Conservation (phyloP, 1,140 invertebrate genomes). For the Lepidotrigona ventralis region DNA sequence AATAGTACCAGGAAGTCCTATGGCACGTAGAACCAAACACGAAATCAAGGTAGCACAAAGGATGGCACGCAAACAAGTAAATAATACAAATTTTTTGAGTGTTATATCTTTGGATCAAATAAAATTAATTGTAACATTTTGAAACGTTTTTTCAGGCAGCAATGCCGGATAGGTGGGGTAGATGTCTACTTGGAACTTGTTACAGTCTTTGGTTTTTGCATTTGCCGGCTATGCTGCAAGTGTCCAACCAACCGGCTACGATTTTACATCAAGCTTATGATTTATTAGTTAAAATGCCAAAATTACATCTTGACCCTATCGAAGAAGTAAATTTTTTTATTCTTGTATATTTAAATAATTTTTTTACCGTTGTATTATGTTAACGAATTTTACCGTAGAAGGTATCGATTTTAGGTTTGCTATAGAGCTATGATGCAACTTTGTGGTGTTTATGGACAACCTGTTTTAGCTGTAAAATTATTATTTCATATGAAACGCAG, state of each 20-base stretch:
- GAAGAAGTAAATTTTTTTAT: conserved; percentile 87
- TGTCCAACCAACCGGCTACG: conserved; percentile 84
- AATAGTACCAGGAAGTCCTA: conserved; percentile 89
- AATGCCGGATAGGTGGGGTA: conserved; percentile 92
- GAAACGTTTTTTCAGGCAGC: conserved; percentile 69
- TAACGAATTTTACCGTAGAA: conserved; percentile 20
- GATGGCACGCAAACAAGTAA: conserved; percentile 87
- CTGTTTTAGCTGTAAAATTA: conserved; percentile 96
- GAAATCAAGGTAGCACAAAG: conserved; percentile 96
- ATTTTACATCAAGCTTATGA: conserved; percentile 93
- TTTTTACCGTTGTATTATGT: conserved; percentile 8
- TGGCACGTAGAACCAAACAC: conserved; percentile 95
- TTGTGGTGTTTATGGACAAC: conserved; percentile 96
- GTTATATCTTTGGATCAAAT: not conserved
- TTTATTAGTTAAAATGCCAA: conserved; percentile 91
- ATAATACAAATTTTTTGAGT: conserved; percentile 44
- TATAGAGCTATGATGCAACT: conserved; percentile 99
- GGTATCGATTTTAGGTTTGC: conserved; percentile 86
- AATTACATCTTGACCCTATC: conserved; percentile 86
- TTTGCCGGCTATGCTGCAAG: conserved; percentile 83
- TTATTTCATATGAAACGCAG: conserved; percentile 97
- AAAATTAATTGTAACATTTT: not conserved
- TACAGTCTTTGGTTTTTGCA: conserved; percentile 99
- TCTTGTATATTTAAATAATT: conserved; percentile 1
- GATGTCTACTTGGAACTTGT: conserved; percentile 92